Evolutionary conservation across 2,113 vertebrate species (phyloP).

Genomic region (Cyanoderma ruficeps): DNA sequence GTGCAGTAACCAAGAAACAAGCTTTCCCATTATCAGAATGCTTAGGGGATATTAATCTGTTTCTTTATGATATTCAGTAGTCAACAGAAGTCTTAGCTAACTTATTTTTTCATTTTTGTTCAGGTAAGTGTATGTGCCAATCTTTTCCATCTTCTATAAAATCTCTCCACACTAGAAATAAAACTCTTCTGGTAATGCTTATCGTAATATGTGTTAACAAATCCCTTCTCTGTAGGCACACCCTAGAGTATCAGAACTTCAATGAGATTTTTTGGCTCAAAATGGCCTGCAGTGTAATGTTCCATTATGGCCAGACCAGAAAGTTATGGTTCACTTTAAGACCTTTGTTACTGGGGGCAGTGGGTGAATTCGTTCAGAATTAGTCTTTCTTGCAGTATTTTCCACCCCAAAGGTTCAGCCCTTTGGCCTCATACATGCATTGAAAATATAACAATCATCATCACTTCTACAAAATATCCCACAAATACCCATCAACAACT

Average conservation of each 20-base stretch:
- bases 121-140: background rate
- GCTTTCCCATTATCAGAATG: background rate
- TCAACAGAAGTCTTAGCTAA: background rate
- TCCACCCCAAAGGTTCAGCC: background rate
- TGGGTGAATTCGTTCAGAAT: conserved; percentile 12
- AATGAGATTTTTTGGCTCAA: conserved; percentile 52
- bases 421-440: background rate
- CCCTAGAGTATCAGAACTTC: conserved; percentile 57
- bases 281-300: background rate
- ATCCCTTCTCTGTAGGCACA: conserved; percentile 38
- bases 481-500: background rate
- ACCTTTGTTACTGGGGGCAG: conserved; percentile 18
- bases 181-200: conserved; percentile 47
- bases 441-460: background rate
- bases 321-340: conserved; percentile 60
- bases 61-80: background rate
- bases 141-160: background rate
- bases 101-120: background rate
- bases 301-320: conserved; percentile 47
- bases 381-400: background rate
- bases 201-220: conserved; percentile 61
- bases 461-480: background rate
- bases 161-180: conserved; percentile 15
- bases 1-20: background rate
- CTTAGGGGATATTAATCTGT: background rate